A percentile compares a stretch with the other conserved stretches of the same genome.
Conservation (phyloP, 2,113 vertebrate species). For the Sarotherodon lohbergeri region DNA sequence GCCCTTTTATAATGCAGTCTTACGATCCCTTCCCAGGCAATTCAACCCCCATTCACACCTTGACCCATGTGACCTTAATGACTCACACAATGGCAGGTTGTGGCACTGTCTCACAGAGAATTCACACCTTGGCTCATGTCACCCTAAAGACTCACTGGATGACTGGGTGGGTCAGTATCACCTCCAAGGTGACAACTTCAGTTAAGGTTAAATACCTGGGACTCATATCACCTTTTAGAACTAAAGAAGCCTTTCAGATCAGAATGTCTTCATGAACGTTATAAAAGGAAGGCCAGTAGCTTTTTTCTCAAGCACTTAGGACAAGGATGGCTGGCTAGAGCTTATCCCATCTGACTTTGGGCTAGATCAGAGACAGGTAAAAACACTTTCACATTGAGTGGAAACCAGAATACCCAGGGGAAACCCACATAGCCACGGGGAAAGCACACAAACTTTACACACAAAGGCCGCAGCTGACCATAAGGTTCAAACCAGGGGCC, state of each 20-base stretch:
- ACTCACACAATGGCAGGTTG: not conserved
- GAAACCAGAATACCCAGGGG: not conserved
- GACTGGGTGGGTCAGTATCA: not conserved
- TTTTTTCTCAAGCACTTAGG: not conserved
- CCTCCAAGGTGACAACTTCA: not conserved
- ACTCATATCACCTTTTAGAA: not conserved
- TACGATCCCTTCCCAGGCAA: not conserved
- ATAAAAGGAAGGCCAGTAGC: not conserved
- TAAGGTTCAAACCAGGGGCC: not conserved
- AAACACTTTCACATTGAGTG: not conserved
- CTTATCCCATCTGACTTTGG: not conserved
- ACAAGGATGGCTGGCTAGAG: not conserved
- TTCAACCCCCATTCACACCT: not conserved
- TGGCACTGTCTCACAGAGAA: not conserved
- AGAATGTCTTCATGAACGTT: not conserved
- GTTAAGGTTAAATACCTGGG: not conserved
- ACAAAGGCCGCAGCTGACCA: not conserved
- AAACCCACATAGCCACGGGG: not conserved
- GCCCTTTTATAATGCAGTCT: not conserved
- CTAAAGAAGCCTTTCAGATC: not conserved
- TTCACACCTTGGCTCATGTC: not conserved
- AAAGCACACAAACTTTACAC: not conserved
- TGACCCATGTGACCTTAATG: not conserved
- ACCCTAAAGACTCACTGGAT: not conserved
- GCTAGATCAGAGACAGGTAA: not conserved